Percentiles rank a stretch among this genome's conserved stretches.
These are phyloP conservation scores for Fragum fragum DNA, from an alignment of 2,888 invertebrate genomes.

Conservation along the genomic window DNA sequence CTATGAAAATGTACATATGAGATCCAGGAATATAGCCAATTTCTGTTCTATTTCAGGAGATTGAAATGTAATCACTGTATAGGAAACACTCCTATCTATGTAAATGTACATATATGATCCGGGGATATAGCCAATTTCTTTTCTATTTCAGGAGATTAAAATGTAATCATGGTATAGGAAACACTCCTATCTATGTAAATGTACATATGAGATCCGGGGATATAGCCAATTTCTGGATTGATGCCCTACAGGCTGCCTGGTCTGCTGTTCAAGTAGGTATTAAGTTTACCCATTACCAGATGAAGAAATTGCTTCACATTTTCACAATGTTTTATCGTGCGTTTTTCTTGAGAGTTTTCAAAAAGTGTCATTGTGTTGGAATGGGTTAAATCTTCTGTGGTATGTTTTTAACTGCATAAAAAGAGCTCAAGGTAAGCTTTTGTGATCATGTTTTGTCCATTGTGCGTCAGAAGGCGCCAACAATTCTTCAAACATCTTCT, in stretches of 20 bases:
- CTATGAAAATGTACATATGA: constrained; percentile 90
- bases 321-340: too few species aligned
- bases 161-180: constrained; percentile 89
- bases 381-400: too few species aligned
- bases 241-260: constrained; percentile 89
- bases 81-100: constrained; percentile 90
- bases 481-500: too few species aligned
- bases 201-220: constrained; percentile 90
- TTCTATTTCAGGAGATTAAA: constrained; percentile 86
- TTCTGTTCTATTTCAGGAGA: constrained; percentile 84
- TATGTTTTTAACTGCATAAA: too few species aligned
- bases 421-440: too few species aligned
- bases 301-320: too few species aligned
- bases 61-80: constrained; percentile 88
- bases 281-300: too few species aligned
- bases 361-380: too few species aligned
- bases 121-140: constrained; percentile 87
- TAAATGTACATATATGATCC: constrained; percentile 90
- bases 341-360: too few species aligned
- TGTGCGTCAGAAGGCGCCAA: too few species aligned
- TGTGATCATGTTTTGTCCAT: too few species aligned
- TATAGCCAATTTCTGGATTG: constrained; percentile 90
- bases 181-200: constrained; percentile 90
- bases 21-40: constrained; percentile 88
- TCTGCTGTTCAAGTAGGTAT: constrained; percentile 85